These are phyloP conservation scores for Sipha maydis DNA, from an alignment of 2,888 invertebrate genomes.

Conservation along the genomic window DNA sequence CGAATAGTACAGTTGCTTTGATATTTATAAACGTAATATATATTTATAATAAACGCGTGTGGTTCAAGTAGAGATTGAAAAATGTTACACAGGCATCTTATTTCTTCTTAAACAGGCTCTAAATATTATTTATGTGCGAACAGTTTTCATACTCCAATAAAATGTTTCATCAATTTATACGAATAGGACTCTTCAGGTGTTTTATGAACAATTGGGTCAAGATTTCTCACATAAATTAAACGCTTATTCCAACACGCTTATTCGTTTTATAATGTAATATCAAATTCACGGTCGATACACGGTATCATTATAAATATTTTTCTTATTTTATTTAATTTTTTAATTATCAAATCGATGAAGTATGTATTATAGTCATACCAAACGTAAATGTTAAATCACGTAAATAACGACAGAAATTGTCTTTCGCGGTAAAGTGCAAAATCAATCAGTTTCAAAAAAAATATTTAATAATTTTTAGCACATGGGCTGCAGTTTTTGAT, in stretches of 20 bases:
- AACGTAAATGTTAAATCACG: not conserved
- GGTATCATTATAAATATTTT: no score
- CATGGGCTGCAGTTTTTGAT: no score
- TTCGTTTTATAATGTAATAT: not conserved
- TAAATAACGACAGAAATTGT: not conserved
- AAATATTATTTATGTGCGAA: not conserved
- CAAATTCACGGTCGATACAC: not conserved
- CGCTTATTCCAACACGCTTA: not conserved
- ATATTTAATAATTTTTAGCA: no score
- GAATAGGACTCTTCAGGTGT: not conserved
- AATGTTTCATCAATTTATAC: not conserved
- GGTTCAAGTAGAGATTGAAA: not conserved
- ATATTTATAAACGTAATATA: not conserved
- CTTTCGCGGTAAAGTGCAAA: not conserved
- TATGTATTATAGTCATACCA: not conserved
- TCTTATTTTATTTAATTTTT: not conserved
- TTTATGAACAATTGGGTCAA: not conserved
- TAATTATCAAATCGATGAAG: not conserved
- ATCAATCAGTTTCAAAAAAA: no score
- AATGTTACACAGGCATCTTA: not conserved
- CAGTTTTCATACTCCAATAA: not conserved
- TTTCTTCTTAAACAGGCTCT: not conserved
- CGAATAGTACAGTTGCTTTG: not conserved
- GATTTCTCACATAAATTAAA: conserved; percentile 17
- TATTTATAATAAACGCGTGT: no score